Evolutionary conservation across 2,113 vertebrate species (phyloP).

Genomic region (Cairina moschata): DNA sequence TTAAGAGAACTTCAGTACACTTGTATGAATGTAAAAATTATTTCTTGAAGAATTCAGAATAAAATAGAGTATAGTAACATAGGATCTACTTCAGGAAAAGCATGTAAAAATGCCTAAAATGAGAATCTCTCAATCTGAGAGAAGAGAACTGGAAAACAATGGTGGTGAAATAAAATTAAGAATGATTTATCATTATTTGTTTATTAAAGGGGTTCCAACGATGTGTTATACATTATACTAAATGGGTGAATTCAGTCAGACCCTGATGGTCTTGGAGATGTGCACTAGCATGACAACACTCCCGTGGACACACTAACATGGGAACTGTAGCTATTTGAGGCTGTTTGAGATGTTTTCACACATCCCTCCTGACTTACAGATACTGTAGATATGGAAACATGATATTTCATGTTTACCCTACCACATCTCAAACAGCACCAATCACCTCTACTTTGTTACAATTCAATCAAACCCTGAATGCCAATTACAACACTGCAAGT

Average conservation of each 20-base stretch:
- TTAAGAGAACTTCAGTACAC: not conserved
- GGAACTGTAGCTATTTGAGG: not conserved
- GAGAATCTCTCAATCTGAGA: not conserved
- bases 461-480: not conserved
- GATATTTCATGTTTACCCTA: not conserved
- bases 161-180: not conserved
- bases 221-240: not conserved
- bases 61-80: not conserved
- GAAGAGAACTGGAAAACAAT: not conserved
- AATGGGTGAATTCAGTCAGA: not conserved
- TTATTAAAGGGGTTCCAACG: not conserved
- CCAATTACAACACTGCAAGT: not conserved
- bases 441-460: not conserved
- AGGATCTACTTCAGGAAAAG: not conserved
- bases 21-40: not conserved
- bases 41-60: not conserved
- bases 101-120: not conserved
- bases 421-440: not conserved
- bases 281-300: not conserved
- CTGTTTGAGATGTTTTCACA: not conserved
- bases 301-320: not conserved
- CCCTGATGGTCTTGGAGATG: not conserved
- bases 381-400: not conserved
- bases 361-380: not conserved
- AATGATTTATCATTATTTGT: not conserved